Evolutionary conservation across 2,113 vertebrate genomes (phyloP).

Genomic region (Ancistrus triradiatus): DNA sequence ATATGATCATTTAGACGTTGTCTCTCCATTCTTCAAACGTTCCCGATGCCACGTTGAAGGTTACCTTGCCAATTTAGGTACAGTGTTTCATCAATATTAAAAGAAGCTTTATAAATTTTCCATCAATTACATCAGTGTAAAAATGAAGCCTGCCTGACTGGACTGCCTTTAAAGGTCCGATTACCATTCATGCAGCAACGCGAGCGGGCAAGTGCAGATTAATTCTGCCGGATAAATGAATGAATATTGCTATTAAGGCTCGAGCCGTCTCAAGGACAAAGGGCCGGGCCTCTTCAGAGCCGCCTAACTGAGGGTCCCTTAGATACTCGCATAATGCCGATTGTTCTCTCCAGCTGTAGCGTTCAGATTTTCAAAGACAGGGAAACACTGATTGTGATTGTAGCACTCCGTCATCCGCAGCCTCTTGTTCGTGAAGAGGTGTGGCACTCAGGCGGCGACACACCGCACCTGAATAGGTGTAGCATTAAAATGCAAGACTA

Average conservation of each 20-base stretch:
- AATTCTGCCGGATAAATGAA: slow-evolving; percentile 60
- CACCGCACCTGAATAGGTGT: slow-evolving; percentile 55
- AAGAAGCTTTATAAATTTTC: slow-evolving; percentile 21
- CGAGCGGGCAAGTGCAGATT: slow-evolving; percentile 50
- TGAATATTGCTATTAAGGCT: slow-evolving; percentile 60
- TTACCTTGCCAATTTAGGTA: slow-evolving; percentile 28
- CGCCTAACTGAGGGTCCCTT: slow-evolving; percentile 5
- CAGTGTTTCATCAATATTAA: slow-evolving; percentile 30
- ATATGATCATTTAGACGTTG: neutral
- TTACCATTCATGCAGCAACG: slow-evolving; percentile 52
- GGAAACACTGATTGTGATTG: too few species aligned
- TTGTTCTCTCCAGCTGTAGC: slow-evolving; percentile 38
- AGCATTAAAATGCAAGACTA: slow-evolving; percentile 71
- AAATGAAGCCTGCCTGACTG: neutral
- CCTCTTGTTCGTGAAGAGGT: slow-evolving; percentile 46
- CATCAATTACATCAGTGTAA: neutral
- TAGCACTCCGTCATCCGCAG: slow-evolving; percentile 61
- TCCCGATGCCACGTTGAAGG: slow-evolving; percentile 14
- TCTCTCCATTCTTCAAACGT: neutral
- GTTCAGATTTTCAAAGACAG: slow-evolving; percentile 58
- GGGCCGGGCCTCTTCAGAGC: slow-evolving; percentile 21
- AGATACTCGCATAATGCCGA: slow-evolving; percentile 14
- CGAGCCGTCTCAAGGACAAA: slow-evolving; percentile 64
- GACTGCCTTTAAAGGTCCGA: slow-evolving; percentile 27
- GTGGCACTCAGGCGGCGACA: slow-evolving; percentile 48